phyloP scores from a whole-genome alignment of 2,797 vertebrate species.

The Crocidura indochinensis region DNA sequence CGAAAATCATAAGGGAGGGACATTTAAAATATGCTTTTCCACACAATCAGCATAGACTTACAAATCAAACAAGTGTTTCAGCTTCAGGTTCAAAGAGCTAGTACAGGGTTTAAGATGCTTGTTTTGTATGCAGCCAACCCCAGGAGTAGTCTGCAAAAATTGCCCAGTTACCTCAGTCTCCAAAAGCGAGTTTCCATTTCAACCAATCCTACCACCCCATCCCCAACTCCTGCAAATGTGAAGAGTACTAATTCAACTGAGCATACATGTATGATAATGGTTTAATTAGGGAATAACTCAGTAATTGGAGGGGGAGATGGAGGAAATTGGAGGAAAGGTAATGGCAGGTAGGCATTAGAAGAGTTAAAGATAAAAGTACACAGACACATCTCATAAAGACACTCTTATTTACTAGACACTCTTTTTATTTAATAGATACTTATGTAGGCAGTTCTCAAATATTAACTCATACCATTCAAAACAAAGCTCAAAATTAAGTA shows the following conservation, averaged over 20 bases:
- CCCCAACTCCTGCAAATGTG: not conserved
- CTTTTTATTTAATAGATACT: conserved; percentile 66
- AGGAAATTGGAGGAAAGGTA: conserved; percentile 12
- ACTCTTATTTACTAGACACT: not conserved
- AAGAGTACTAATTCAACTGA: conserved; percentile 36
- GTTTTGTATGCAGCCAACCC: too few relatives aligned
- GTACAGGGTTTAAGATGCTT: too few relatives aligned
- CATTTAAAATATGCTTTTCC: conserved; percentile 72
- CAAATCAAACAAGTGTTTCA: conserved; percentile 51
- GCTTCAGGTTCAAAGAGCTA: conserved; percentile 1
- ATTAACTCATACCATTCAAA: conserved; percentile 63
- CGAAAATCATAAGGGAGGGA: conserved; percentile 74
- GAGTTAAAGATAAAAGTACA: conserved; percentile 1
- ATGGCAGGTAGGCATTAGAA: conserved; percentile 1
- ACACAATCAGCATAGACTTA: conserved; percentile 45
- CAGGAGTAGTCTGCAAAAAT: conserved; percentile 10
- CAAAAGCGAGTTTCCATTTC: not conserved
- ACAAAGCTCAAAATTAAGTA: conserved; percentile 24
- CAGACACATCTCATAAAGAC: conserved; percentile 5
- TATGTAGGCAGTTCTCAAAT: conserved; percentile 32
- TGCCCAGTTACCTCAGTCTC: not conserved
- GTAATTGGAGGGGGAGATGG: not conserved
- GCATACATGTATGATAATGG: not conserved
- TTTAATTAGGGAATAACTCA: conserved; percentile 41
- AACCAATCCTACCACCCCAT: not conserved